These are phyloP conservation scores for Elanus axillaris DNA, from an alignment of 2,113 vertebrate species.

Conservation along the genomic window DNA sequence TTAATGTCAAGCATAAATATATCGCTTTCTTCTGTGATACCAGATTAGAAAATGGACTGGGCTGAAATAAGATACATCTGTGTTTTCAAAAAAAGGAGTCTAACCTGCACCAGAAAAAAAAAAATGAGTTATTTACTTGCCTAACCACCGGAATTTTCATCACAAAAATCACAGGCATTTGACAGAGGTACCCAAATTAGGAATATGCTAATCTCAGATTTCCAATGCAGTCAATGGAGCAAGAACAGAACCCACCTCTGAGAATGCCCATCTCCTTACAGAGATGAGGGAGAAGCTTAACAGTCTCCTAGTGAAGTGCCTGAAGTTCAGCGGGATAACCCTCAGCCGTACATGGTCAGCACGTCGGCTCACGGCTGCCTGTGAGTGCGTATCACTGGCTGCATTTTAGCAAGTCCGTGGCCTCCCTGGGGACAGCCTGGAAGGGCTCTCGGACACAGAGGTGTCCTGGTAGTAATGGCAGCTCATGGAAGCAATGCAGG, in stretches of 20 bases:
- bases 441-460: background rate
- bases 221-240: background rate
- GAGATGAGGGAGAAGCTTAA: background rate
- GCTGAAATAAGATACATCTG: background rate
- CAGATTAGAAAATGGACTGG: background rate
- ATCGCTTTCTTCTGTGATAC: background rate
- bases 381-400: background rate
- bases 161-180: background rate
- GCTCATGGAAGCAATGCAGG: background rate
- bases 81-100: background rate
- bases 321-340: background rate
- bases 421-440: background rate
- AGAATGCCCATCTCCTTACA: background rate
- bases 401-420: background rate
- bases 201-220: background rate
- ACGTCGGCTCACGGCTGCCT: background rate
- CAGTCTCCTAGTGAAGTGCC: background rate
- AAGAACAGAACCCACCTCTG: background rate
- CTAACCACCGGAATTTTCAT: background rate
- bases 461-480: background rate
- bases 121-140: background rate
- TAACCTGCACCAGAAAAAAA: background rate
- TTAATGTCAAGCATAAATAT: conserved; percentile 49
- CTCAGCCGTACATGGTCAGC: background rate
- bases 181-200: background rate